Evolutionary conservation across 1,140 invertebrate species (phyloP).

Genomic region (Lepidostoma basale): DNA sequence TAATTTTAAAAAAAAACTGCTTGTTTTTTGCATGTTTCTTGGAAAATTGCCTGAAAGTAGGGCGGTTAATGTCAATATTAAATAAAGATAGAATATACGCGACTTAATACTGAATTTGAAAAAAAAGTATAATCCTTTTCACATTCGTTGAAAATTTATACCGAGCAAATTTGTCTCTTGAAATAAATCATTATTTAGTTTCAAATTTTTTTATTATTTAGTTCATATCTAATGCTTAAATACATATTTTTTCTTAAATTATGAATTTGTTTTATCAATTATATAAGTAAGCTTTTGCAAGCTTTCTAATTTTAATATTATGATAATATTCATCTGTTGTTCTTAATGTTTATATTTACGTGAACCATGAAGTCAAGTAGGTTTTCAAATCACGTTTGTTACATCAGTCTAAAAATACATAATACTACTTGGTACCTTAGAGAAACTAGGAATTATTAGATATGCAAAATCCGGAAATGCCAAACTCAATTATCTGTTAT

Average conservation of each 20-base stretch:
- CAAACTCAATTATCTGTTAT: neutral
- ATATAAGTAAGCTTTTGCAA: neutral
- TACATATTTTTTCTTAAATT: neutral
- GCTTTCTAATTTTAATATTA: neutral
- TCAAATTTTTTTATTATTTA: too few relatives aligned
- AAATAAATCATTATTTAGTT: too few relatives aligned
- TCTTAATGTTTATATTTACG: neutral
- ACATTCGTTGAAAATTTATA: too few relatives aligned
- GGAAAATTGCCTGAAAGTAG: too few relatives aligned
- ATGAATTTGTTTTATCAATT: neutral
- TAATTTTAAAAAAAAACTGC: too few relatives aligned
- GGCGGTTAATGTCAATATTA: too few relatives aligned
- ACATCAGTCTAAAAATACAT: neutral
- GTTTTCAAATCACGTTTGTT: neutral
- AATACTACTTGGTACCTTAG: neutral
- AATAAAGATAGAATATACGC: too few relatives aligned
- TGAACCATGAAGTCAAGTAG: neutral
- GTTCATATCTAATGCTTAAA: neutral
- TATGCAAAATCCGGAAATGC: neutral
- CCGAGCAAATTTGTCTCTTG: too few relatives aligned
- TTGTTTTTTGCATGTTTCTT: too few relatives aligned
- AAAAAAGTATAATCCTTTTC: too few relatives aligned
- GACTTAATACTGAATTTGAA: too few relatives aligned
- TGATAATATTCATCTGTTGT: neutral
- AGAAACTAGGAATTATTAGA: neutral